These are phyloP conservation scores for Indicator indicator DNA, from an alignment of 2,113 vertebrate species.

Conservation along the genomic window DNA sequence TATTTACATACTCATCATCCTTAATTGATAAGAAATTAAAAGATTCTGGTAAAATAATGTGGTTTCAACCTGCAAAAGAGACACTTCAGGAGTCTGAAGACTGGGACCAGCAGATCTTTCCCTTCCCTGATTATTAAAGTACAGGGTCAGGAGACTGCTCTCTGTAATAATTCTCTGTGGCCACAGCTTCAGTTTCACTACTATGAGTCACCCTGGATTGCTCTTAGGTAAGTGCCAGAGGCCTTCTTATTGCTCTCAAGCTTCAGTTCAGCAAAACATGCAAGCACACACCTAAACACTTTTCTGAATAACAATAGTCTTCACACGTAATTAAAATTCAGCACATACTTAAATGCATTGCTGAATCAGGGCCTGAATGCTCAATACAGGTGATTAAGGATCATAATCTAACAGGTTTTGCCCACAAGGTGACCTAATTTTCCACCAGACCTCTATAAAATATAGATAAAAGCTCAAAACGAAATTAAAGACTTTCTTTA, in stretches of 20 bases:
- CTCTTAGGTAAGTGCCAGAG: conserved; percentile 61
- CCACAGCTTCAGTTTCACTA: conserved; percentile 23
- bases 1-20: not conserved
- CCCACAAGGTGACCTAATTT: not conserved
- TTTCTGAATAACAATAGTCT: conserved; percentile 36
- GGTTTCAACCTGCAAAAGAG: not conserved
- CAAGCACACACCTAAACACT: not conserved
- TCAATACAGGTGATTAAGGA: conserved; percentile 20
- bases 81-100: not conserved
- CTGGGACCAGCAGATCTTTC: not conserved
- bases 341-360: not conserved
- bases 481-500: conserved; percentile 25
- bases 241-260: conserved; percentile 25
- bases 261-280: conserved; percentile 33
- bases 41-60: not conserved
- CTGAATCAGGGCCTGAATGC: conserved; percentile 39
- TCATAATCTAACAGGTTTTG: conserved; percentile 10
- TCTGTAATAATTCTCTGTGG: not conserved
- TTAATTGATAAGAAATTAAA: not conserved
- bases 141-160: not conserved
- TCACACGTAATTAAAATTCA: conserved; percentile 37
- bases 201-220: conserved; percentile 29
- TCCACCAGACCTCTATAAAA: not conserved
- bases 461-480: not conserved
- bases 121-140: conserved; percentile 6